These are phyloP conservation scores for Tenebrosternarchus preto DNA, from an alignment of 2,113 vertebrate species.

Conservation along the genomic window DNA sequence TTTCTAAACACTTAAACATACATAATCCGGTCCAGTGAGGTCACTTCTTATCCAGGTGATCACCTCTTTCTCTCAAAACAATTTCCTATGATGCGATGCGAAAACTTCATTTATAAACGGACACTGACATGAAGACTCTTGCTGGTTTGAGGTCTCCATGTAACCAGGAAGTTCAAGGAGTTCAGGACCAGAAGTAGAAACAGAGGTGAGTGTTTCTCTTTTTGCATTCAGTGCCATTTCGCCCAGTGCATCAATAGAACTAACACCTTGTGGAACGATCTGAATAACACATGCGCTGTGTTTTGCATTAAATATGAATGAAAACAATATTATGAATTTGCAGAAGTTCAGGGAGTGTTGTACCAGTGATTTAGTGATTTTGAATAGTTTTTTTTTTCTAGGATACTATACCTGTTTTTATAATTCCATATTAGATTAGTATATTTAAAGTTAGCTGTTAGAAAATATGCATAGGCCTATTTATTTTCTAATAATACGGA, in stretches of 20 bases:
- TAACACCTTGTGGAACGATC: too few relatives aligned
- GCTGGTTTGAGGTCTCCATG: constrained; percentile 38
- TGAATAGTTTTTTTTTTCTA: background rate
- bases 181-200: background rate
- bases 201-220: constrained; percentile 22
- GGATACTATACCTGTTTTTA: background rate
- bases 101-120: constrained; percentile 23
- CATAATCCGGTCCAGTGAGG: too few relatives aligned
- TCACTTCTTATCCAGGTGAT: background rate
- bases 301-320: too few relatives aligned
- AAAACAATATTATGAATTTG: too few relatives aligned
- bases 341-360: too few relatives aligned
- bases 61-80: background rate
- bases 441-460: background rate
- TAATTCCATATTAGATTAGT: background rate
- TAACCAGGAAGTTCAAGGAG: background rate
- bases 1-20: too few relatives aligned
- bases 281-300: too few relatives aligned
- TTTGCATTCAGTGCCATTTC: background rate
- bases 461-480: background rate
- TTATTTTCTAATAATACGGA: background rate
- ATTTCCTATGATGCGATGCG: constrained; percentile 11
- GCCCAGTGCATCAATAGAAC: background rate
- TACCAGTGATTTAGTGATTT: too few relatives aligned
- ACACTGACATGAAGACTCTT: constrained; percentile 38